phyloP scores from a whole-genome alignment of 2,113 vertebrate species.

The Xiphophorus maculatus region DNA sequence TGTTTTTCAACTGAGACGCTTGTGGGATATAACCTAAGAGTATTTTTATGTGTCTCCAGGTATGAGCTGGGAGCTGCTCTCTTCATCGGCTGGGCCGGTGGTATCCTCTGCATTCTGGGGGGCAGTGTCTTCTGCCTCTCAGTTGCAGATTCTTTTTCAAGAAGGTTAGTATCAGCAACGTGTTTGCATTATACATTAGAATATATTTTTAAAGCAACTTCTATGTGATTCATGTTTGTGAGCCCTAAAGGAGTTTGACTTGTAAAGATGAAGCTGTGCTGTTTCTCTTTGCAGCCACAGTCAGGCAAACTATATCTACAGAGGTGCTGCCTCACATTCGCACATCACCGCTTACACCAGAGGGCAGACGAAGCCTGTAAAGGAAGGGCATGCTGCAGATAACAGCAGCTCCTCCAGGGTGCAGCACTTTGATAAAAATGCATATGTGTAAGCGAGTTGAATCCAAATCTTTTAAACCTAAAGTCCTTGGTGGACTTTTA shows the following conservation, averaged over 20 bases:
- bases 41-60: slow-evolving; percentile 53
- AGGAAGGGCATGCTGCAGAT: slow-evolving; percentile 64
- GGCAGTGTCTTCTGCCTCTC: slow-evolving; percentile 79
- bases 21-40: background rate
- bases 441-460: slow-evolving; percentile 74
- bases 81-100: slow-evolving; percentile 85
- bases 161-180: slow-evolving; percentile 61
- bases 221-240: background rate
- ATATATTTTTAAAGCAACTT: background rate
- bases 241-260: background rate
- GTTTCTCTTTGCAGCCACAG: slow-evolving; percentile 50
- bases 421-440: slow-evolving; percentile 82
- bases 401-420: slow-evolving; percentile 69
- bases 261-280: slow-evolving; percentile 17
- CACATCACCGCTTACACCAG: slow-evolving; percentile 82
- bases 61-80: slow-evolving; percentile 84
- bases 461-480: slow-evolving; percentile 26
- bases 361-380: slow-evolving; percentile 74
- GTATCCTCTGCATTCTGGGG: slow-evolving; percentile 79
- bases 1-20: background rate
- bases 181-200: background rate
- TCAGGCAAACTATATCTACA: slow-evolving; percentile 79
- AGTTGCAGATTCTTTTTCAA: slow-evolving; percentile 61
- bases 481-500: background rate
- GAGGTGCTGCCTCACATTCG: slow-evolving; percentile 81